Evolutionary conservation across 2,113 vertebrate genomes (phyloP).

Genomic region (Albula goreensis): DNA sequence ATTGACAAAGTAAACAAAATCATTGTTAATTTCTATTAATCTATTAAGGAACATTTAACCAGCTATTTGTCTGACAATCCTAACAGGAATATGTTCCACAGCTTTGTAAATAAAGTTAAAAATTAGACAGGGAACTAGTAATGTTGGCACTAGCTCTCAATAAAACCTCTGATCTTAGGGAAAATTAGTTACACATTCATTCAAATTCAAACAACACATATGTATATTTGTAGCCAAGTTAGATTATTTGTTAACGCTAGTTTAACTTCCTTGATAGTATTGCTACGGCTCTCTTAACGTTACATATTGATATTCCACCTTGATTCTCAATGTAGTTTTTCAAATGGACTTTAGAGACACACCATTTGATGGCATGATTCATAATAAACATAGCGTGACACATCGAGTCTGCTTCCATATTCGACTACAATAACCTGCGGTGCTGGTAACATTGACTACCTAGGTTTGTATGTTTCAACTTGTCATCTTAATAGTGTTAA

Average conservation of each 20-base stretch:
- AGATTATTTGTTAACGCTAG: not conserved
- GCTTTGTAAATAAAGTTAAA: not conserved
- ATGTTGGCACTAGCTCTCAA: not conserved
- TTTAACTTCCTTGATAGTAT: not conserved
- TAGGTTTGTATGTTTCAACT: not conserved
- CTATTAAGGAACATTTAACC: not conserved
- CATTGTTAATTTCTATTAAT: conserved; percentile 16
- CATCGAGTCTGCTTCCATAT: not conserved
- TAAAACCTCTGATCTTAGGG: not conserved
- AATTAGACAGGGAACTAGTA: not conserved
- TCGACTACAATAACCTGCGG: not conserved
- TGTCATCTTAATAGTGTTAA: not conserved
- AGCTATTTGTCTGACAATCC: not conserved
- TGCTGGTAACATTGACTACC: not conserved
- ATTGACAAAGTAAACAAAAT: conserved; percentile 65
- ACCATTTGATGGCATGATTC: not conserved
- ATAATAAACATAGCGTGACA: not conserved
- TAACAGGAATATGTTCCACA: not conserved
- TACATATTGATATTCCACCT: not conserved
- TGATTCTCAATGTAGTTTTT: no score
- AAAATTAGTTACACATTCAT: not conserved
- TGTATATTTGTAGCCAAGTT: not conserved
- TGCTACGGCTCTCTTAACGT: no score
- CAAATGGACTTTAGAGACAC: not conserved
- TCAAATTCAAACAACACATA: not conserved